Base-by-base conservation (phyloP, 2,888 invertebrate genomes). In the Flexamia atlantica region DNA sequence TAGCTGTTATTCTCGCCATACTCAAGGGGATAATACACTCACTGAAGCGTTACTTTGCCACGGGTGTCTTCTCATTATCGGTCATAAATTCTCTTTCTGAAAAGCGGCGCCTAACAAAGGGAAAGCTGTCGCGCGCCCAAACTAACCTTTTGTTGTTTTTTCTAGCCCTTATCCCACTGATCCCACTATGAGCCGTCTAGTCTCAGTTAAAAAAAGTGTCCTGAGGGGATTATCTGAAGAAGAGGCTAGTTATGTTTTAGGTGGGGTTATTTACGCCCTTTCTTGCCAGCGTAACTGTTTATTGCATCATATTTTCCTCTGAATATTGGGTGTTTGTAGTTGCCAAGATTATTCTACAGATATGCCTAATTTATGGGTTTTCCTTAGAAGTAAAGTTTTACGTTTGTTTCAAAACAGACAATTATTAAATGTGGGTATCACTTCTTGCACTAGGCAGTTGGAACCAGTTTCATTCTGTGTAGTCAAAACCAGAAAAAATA, bases 61-160 rank as follows among this genome's bases (percentile, higher is more conserved):
- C 28, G 64, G 64, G 64, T 64, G 17, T 64, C 64, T 28, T 64
- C 64, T 64, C 64, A 64, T 64, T 64, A 64, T 64, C 28, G 64
- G 64, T 64, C 28, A 64, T 64, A 64, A 64, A 64, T 64, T 64
- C 4, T 64, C 3, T 64, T 64, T 64, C 30, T 64, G 28, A 64
- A 64, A 64, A 64, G 64, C 64, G 30, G 64, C 30, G 3, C 30
- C 30, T 30, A 64, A 64, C 64, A 64, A 64, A 64, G 64, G 64
- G 64, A 64, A 28, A 64, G 64, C 64, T 64, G 64, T 64, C 64
- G 64, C 12, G 64, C 28, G 64, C 64, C 64, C 64, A 64, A 64
- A 64, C 64, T 64, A 64, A 64, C 64, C 64, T 64, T 64, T 64
- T 64, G 64, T 64, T 28, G n/a, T 28, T 64, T 64, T 64, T 64